Conservation (phyloP, 2,797 vertebrate genomes). For the Acrossocheilus fasciatus region DNA sequence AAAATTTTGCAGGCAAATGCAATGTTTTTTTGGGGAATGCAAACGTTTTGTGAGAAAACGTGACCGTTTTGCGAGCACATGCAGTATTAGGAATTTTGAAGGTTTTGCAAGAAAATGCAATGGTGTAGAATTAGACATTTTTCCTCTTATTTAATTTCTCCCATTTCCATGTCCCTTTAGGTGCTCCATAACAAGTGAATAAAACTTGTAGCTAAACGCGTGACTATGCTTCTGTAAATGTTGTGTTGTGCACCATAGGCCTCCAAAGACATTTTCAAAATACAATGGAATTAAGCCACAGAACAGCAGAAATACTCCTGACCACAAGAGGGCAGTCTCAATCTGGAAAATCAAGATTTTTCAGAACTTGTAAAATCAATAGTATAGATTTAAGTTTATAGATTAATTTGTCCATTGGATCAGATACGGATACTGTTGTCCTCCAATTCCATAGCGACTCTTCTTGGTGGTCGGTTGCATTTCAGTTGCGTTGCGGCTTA, state of each 20-base stretch:
- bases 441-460: background rate
- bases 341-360: background rate
- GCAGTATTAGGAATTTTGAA: background rate
- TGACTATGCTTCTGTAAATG: background rate
- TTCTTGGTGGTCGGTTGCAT: background rate
- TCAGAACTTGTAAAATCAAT: background rate
- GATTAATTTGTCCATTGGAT: background rate
- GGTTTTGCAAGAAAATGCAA: background rate
- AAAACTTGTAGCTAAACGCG: too few relatives aligned
- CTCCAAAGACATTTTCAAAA: background rate
- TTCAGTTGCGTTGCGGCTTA: background rate
- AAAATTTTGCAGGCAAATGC: background rate
- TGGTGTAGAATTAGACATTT: background rate
- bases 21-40: background rate
- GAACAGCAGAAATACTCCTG: background rate
- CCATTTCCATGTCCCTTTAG: background rate
- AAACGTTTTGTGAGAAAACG: too few relatives aligned
- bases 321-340: slow-evolving; percentile 17
- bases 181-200: background rate
- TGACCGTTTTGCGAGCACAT: background rate
- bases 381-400: background rate
- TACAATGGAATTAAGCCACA: background rate
- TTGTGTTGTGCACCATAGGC: too few relatives aligned
- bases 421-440: background rate
- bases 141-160: background rate